These are phyloP conservation scores for Emydoidea blandingii DNA, from an alignment of 2,797 vertebrate genomes.

Conservation along the genomic window DNA sequence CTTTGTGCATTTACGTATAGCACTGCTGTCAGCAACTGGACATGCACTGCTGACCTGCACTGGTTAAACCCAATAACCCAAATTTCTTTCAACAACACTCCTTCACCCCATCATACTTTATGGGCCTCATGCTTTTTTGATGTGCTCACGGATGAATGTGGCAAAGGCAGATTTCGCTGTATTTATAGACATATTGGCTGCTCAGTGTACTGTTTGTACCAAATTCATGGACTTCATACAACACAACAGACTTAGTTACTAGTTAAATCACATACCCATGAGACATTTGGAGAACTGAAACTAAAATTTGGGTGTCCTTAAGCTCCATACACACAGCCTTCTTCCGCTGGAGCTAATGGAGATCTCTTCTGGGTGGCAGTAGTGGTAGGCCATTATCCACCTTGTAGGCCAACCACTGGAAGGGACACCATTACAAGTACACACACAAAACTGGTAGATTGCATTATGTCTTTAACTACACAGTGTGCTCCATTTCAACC, in stretches of 20 bases:
- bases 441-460: not conserved
- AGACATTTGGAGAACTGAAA: not conserved
- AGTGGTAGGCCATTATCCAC: not conserved
- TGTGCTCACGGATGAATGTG: not conserved
- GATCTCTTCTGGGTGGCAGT: not conserved
- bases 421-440: accelerated
- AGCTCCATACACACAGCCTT: not conserved
- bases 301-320: not conserved
- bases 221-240: not conserved
- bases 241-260: not conserved
- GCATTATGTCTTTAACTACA: not conserved
- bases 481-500: not conserved
- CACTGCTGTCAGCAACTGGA: accelerated
- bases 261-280: accelerated
- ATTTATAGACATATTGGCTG: not conserved
- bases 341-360: not conserved
- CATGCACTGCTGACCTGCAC: accelerated
- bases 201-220: not conserved
- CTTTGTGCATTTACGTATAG: not conserved
- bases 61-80: not conserved
- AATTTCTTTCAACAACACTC: accelerated
- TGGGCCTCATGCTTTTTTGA: not conserved
- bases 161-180: not conserved
- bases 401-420: accelerated
- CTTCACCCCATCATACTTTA: not conserved